A percentile compares a stretch with the other conserved stretches of the same genome.
Conservation (phyloP, 2,888 invertebrate genomes). For the Cylindroiulus punctatus region DNA sequence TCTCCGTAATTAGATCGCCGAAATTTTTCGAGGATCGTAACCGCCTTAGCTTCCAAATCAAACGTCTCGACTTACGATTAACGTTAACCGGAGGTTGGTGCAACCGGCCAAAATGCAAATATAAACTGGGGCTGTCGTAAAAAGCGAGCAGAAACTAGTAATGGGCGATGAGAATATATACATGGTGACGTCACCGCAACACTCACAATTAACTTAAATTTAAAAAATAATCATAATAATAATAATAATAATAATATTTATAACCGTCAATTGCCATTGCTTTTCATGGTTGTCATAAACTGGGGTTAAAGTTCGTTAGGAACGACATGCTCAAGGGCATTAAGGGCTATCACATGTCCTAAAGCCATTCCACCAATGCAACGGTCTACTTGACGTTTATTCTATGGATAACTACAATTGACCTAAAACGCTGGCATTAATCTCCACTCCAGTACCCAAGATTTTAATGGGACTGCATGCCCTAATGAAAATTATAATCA, state of each 20-base stretch:
- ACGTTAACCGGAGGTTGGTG: not conserved
- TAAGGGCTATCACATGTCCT: not conserved
- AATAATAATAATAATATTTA: slow-evolving; percentile 17
- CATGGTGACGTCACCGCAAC: slow-evolving; percentile 1
- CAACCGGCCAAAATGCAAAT: slow-evolving; percentile 13
- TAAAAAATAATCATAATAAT: slow-evolving; percentile 25
- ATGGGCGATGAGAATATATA: slow-evolving; percentile 29
- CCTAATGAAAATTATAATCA: too few relatives aligned
- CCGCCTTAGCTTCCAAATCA: not conserved
- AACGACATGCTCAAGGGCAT: not conserved
- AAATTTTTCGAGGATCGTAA: not conserved
- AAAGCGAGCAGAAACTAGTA: slow-evolving; percentile 17
- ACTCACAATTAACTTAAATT: slow-evolving; percentile 29
- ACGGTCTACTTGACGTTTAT: too few relatives aligned
- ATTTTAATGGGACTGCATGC: not conserved
- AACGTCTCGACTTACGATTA: not conserved
- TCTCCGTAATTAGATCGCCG: not conserved
- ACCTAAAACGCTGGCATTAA: too few relatives aligned
- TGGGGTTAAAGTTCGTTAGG: not conserved
- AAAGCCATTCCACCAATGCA: not conserved
- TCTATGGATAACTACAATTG: too few relatives aligned
- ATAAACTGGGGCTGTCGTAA: not conserved
- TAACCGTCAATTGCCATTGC: not conserved
- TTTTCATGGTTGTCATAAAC: not conserved
- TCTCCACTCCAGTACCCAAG: too few relatives aligned